These are phyloP conservation scores for Catalaphyllia jardinei DNA, from an alignment of 64 coral and sea anemone genomes.

Conservation along the genomic window DNA sequence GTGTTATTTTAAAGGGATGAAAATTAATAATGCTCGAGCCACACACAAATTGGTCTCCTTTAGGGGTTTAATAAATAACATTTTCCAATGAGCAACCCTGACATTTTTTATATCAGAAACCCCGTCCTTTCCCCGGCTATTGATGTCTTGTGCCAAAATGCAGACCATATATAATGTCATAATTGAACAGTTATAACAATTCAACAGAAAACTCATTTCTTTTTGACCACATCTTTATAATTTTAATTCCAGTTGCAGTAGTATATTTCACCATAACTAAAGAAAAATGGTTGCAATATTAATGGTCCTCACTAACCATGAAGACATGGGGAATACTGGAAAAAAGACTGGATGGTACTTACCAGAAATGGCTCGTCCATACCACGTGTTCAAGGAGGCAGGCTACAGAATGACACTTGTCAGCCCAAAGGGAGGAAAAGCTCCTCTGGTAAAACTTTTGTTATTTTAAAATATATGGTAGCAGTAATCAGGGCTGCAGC, in stretches of 20 bases:
- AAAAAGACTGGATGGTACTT: slow-evolving; percentile 94
- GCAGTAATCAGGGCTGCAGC: no score
- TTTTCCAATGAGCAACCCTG: no score
- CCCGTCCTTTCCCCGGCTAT: no score
- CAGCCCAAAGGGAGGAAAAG: slow-evolving; percentile 87
- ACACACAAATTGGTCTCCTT: no score
- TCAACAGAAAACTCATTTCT: background rate
- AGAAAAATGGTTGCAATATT: slow-evolving; percentile 77
- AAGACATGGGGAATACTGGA: slow-evolving; percentile 71
- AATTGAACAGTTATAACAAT: no score
- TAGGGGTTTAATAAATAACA: no score
- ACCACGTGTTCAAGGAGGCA: slow-evolving; percentile 85
- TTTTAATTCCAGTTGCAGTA: background rate
- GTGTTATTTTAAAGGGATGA: no score
- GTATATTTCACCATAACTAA: background rate
- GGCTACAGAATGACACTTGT: slow-evolving; percentile 69
- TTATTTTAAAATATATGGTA: background rate
- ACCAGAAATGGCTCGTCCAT: slow-evolving; percentile 88
- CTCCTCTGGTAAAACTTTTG: slow-evolving; percentile 79
- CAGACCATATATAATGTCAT: no score
- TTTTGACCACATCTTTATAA: background rate
- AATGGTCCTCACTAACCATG: slow-evolving; percentile 84
- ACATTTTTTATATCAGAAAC: no score
- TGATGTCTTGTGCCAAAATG: no score
- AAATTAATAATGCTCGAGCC: no score